Percentiles rank a stretch among this genome's conserved stretches.
phyloP scores from a whole-genome alignment of 1,140 invertebrate genomes.

The Lepidotrigona ventralis region DNA sequence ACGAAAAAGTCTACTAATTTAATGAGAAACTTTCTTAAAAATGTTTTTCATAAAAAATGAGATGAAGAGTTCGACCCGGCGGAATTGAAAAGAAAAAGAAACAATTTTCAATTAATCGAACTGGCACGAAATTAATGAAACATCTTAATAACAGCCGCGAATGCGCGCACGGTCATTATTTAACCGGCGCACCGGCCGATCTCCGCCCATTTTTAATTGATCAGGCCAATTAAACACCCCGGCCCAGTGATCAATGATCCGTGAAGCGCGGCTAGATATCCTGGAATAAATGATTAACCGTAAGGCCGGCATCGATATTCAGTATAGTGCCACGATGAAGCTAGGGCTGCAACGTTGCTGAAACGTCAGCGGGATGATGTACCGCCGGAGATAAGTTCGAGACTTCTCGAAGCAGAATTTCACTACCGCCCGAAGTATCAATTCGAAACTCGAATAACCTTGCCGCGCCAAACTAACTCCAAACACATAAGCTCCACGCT shows the following conservation, averaged over 20 bases:
- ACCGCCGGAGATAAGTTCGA: neutral
- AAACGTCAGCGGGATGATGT: neutral
- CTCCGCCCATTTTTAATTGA: conserved; percentile 22
- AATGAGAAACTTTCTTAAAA: neutral
- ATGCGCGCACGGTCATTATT: neutral
- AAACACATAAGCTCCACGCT: neutral
- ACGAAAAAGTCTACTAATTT: conserved; percentile 16
- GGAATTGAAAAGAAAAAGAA: neutral
- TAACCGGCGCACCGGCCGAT: neutral
- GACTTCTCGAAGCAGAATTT: neutral
- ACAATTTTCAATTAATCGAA: neutral
- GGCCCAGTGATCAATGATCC: neutral
- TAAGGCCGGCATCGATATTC: neutral
- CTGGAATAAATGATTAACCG: conserved; percentile 22
- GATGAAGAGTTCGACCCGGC: neutral
- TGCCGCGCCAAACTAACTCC: neutral
- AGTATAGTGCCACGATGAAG: neutral
- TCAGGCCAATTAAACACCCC: conserved; percentile 9
- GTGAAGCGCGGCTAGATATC: neutral
- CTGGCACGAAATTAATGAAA: conserved; percentile 1
- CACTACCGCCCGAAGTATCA: neutral
- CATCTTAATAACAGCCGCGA: neutral
- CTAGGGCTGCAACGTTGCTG: neutral
- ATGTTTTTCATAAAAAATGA: neutral
- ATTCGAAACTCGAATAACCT: neutral